Base-by-base conservation (phyloP, 2,797 vertebrate species). In the Orientallactaga sibirica region DNA sequence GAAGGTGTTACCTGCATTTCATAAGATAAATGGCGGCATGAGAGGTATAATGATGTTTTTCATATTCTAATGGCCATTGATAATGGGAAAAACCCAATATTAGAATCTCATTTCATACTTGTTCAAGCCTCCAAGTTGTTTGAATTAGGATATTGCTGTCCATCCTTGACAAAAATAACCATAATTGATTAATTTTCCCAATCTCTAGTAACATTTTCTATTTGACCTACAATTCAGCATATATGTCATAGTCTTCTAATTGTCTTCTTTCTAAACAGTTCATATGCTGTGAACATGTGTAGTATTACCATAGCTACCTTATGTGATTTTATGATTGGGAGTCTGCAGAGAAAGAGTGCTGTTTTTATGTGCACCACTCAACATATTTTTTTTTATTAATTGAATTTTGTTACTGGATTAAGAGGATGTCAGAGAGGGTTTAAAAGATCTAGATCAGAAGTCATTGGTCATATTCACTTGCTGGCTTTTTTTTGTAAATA, bases 401-500 rank as follows among this genome's bases (percentile, higher is more conserved):
- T 67, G 37, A 88, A 52, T 48, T 90, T 94, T 91, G 37, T 74
- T 91, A 86, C 29, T 77, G 19, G 20, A 2, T n/a, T 73, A 83
- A 76, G 71, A 74, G 12, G 15, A 86, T 43, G 8, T 86, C 41
- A 88, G 62, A 88, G 68, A 89, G 4, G 48, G 94, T 61, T 73
- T 92, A 88, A 84, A 20, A 61, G 66, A 25, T 5, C 37, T 86
- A 64, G 64, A 83, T 81, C 25, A 86, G 43, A 66, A 67, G 66
- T 92, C 55, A 78, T 79, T 37, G 27, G 10, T 27, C 62, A 62
- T 29, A 90, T 91, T 73, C 88, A 37, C 48, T 88, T 88, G 41
- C 18, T 73, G 29, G 14, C 43, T 88, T 78, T 93, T 78, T 93
- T 95, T 91, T 90, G 15, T 71, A 80, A 94, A 94, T 88, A 94